phyloP scores from a whole-genome alignment of 2,888 invertebrate species.

The Microctonus brassicae region DNA sequence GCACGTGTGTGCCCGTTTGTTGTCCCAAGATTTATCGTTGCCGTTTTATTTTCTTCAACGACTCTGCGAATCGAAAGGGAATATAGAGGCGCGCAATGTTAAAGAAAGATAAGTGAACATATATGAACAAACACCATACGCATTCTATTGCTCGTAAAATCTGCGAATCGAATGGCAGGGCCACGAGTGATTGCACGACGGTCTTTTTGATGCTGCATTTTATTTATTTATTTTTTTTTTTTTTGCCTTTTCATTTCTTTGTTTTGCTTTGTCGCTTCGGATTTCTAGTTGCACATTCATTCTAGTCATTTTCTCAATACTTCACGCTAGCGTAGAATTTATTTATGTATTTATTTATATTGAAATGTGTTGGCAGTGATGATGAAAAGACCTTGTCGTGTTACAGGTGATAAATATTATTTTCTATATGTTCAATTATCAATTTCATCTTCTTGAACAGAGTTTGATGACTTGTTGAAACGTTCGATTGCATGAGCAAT shows the following conservation, averaged over 20 bases:
- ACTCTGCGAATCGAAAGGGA: slow-evolving; percentile 5
- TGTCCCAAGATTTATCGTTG: slow-evolving; percentile 3
- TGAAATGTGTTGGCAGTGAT: neutral
- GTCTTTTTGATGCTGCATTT: slow-evolving; percentile 8
- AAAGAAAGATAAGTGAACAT: neutral
- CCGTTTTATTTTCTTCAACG: slow-evolving; percentile 9
- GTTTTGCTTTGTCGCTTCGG: neutral
- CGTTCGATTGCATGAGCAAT: slow-evolving; percentile 57
- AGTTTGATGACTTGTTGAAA: slow-evolving; percentile 50
- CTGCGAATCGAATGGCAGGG: slow-evolving; percentile 6
- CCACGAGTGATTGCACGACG: slow-evolving; percentile 9
- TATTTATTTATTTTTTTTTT: neutral
- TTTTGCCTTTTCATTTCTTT: neutral
- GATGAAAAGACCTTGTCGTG: neutral
- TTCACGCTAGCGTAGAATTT: neutral
- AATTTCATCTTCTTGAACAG: slow-evolving; percentile 52
- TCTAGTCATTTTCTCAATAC: neutral
- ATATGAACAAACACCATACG: neutral
- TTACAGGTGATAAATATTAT: neutral
- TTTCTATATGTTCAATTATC: slow-evolving; percentile 14
- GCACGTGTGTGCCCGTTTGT: neutral
- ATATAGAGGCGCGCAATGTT: neutral
- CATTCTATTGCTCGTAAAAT: slow-evolving; percentile 7
- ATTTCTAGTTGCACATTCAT: neutral
- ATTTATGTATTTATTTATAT: neutral